A percentile compares a stretch with the other conserved stretches of the same genome.
Evolutionary conservation across 2,113 vertebrate genomes (phyloP).

Genomic region (Eonycteris spelaea): DNA sequence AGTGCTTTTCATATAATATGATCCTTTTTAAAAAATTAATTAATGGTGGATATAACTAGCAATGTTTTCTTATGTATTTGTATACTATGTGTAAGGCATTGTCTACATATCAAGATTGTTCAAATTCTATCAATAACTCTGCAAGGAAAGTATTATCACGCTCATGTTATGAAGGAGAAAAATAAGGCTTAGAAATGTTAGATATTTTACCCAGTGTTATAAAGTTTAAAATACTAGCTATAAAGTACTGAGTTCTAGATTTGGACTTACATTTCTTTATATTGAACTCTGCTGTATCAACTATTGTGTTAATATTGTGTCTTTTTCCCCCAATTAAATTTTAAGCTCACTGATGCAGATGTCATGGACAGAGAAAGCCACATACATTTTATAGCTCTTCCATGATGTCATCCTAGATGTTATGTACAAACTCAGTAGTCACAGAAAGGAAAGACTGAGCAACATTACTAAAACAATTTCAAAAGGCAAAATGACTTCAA

Average conservation of each 20-base stretch:
- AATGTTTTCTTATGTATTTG: not conserved
- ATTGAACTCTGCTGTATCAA: rapidly evolving
- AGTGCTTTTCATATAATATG: not conserved
- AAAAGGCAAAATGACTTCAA: not conserved
- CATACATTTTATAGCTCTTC: rapidly evolving
- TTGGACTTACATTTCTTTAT: not conserved
- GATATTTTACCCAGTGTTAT: not conserved
- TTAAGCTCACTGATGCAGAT: not conserved
- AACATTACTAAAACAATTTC: not conserved
- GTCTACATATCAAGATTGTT: not conserved
- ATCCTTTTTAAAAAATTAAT: not conserved
- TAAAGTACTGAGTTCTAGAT: not conserved
- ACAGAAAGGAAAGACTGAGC: not conserved
- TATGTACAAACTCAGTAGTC: no score
- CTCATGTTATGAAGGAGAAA: not conserved
- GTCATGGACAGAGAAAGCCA: not conserved
- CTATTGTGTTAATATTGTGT: rapidly evolving
- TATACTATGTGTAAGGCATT: not conserved
- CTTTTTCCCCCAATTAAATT: not conserved
- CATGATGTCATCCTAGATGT: rapidly evolving
- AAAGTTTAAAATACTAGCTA: not conserved
- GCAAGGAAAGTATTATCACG: not conserved
- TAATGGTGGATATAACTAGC: not conserved
- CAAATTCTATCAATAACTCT: not conserved
- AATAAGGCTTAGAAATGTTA: not conserved